Evolutionary conservation across 2,113 vertebrate species (phyloP).

Genomic region (Delphinus delphis): DNA sequence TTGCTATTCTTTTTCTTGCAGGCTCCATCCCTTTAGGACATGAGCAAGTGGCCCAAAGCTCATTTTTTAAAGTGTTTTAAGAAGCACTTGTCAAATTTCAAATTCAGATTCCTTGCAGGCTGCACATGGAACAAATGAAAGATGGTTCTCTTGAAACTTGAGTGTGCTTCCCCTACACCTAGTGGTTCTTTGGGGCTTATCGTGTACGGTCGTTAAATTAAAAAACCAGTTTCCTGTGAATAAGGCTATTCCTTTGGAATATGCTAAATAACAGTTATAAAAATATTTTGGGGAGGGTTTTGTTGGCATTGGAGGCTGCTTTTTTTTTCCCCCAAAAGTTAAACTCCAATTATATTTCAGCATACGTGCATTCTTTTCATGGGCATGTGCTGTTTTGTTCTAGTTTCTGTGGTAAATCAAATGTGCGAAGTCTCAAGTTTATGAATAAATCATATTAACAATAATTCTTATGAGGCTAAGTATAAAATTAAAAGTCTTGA

Average conservation of each 20-base stretch:
- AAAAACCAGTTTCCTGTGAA: not conserved
- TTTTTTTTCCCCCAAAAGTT: not conserved
- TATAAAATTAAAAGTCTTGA: constrained; percentile 15
- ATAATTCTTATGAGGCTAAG: not conserved
- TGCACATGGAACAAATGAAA: not conserved
- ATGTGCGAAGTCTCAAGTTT: not conserved
- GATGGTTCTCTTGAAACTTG: not conserved
- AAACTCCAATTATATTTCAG: not conserved
- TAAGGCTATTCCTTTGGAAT: constrained; percentile 28
- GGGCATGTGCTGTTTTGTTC: not conserved
- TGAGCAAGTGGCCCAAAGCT: not conserved
- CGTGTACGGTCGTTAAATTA: not conserved
- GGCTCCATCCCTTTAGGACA: not conserved
- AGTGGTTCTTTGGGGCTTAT: not conserved
- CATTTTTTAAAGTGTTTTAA: not conserved
- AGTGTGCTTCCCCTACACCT: not conserved
- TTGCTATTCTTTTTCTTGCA: not conserved
- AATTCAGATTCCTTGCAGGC: not conserved
- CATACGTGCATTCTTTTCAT: not conserved
- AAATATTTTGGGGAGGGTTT: not conserved
- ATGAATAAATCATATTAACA: not conserved
- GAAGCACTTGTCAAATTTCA: not conserved
- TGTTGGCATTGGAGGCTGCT: not conserved
- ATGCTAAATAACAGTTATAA: not conserved
- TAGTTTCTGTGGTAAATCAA: not conserved